Conservation (phyloP, 64 coral and sea anemone genomes). For the Exaiptasia diaphana region DNA sequence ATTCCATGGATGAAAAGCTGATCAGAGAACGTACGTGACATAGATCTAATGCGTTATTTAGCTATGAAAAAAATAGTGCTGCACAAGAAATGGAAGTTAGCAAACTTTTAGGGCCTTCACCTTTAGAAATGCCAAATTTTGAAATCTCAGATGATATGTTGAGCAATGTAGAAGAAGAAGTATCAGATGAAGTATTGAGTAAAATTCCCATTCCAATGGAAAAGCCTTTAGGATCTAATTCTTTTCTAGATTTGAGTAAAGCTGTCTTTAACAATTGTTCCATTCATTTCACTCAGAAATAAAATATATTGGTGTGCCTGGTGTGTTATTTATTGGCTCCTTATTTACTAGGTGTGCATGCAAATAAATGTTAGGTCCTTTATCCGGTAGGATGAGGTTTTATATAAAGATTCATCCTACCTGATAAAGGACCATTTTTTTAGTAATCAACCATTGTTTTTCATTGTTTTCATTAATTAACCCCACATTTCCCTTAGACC, state of each 20-base stretch:
- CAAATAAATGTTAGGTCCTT: neutral
- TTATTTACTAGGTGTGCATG: neutral
- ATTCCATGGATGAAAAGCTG: neutral
- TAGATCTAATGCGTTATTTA: conserved; percentile 8
- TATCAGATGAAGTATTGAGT: neutral
- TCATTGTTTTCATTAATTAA: too few relatives aligned
- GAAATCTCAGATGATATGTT: neutral
- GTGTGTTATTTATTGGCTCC: neutral
- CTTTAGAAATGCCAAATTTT: neutral
- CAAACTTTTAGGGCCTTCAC: conserved; percentile 1
- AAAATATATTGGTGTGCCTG: neutral
- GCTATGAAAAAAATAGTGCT: neutral
- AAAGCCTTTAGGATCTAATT: neutral
- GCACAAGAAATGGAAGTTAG: neutral
- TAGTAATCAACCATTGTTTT: too few relatives aligned
- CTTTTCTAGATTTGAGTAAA: neutral
- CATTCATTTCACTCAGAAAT: neutral
- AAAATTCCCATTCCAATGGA: neutral
- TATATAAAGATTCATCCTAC: neutral
- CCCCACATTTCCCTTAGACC: too few relatives aligned
- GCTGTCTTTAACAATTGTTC: neutral
- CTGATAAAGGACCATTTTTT: too few relatives aligned
- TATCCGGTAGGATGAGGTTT: neutral
- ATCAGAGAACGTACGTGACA: conserved; percentile 7
- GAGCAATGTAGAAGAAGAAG: too few relatives aligned